Evolutionary conservation across 2,113 vertebrate species (phyloP).

Genomic region (Sphyrna mokarran): DNA sequence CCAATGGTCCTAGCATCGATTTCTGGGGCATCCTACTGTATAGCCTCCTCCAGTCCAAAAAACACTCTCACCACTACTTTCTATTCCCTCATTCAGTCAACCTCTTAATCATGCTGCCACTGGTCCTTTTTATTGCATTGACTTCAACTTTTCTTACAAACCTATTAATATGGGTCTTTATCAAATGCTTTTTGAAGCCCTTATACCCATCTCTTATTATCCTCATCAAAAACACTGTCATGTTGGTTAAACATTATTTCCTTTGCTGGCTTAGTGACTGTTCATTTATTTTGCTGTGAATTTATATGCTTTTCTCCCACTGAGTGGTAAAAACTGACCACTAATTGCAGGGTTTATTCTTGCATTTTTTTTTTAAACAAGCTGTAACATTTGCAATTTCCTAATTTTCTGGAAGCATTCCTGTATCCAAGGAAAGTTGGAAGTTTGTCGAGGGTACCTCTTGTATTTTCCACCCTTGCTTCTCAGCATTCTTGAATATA

Average conservation of each 20-base stretch:
- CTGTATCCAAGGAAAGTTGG: neutral
- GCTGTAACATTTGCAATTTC: neutral
- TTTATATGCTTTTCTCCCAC: neutral
- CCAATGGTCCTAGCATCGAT: too few relatives aligned
- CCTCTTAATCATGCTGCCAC: too few relatives aligned
- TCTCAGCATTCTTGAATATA: neutral
- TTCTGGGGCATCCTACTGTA: too few relatives aligned
- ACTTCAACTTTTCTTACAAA: too few relatives aligned
- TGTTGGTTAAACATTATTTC: too few relatives aligned
- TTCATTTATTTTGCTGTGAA: neutral
- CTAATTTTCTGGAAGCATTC: neutral
- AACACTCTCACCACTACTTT: neutral
- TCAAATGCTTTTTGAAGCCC: too few relatives aligned
- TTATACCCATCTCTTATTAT: neutral
- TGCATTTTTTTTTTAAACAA: neutral
- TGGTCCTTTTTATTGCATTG: neutral
- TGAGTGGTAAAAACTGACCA: neutral
- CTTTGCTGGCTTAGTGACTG: neutral
- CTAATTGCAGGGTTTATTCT: neutral
- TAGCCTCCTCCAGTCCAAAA: too few relatives aligned
- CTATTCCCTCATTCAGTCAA: neutral
- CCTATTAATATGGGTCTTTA: too few relatives aligned
- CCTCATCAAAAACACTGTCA: too few relatives aligned
- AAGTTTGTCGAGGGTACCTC: neutral
- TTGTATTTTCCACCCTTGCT: neutral